A percentile compares a stretch with the other conserved stretches of the same genome.
Conservation (phyloP, 2,888 invertebrate genomes). For the Eurytoma californica region DNA sequence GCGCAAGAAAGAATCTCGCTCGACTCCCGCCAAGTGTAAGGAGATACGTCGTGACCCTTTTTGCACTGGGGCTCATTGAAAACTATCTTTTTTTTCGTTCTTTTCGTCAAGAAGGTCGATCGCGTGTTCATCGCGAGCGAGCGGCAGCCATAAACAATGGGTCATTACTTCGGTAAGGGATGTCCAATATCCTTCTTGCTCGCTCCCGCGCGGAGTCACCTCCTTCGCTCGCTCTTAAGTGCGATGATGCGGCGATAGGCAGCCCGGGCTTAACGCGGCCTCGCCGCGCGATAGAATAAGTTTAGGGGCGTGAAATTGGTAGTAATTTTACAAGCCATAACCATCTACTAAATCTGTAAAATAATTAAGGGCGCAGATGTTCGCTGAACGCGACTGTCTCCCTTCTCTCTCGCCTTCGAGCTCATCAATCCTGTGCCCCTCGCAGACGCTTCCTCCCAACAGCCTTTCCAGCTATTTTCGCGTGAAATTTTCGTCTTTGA, state of each 20-base stretch:
- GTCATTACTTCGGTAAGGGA: constrained; percentile 73
- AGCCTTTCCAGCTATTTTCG: no score
- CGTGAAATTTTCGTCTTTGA: no score
- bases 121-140: constrained; percentile 68
- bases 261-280: constrained; percentile 58
- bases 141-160: constrained; percentile 72
- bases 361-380: constrained; percentile 75
- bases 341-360: constrained; percentile 75
- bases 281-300: constrained; percentile 69
- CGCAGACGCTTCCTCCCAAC: constrained; percentile 10
- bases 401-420: constrained; percentile 20
- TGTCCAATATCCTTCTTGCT: constrained; percentile 69
- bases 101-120: constrained; percentile 65
- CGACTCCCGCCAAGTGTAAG: constrained; percentile 27
- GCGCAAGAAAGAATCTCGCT: constrained; percentile 23
- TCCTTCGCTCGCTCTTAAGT: constrained; percentile 53
- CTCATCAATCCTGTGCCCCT: constrained; percentile 31
- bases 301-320: constrained; percentile 75
- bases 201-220: constrained; percentile 56
- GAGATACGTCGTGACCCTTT: constrained; percentile 30
- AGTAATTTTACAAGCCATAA: constrained; percentile 76
- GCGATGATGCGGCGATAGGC: constrained; percentile 65
- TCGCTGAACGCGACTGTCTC: constrained; percentile 53
- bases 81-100: constrained; percentile 29
- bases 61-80: constrained; percentile 48